Evolutionary conservation across 2,113 vertebrate species (phyloP).

Genomic region (Ascaphus truei): DNA sequence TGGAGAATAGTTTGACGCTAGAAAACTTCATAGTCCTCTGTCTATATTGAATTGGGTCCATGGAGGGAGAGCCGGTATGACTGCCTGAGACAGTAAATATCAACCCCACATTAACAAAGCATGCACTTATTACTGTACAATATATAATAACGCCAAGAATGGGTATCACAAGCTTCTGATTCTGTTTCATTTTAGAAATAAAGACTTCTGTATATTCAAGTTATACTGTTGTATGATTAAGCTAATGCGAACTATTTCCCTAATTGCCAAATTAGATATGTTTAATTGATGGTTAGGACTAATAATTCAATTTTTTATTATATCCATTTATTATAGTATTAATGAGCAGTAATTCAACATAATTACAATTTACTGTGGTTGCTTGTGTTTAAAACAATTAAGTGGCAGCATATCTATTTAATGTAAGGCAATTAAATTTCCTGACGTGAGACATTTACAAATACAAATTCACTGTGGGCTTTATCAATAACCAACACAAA

Average conservation of each 20-base stretch:
- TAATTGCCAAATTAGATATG: conserved; percentile 9
- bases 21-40: no score
- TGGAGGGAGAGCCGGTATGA: no score
- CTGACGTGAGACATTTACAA: not conserved
- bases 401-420: conserved; percentile 1
- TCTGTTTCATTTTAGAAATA: no score
- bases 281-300: not conserved
- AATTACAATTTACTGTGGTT: not conserved
- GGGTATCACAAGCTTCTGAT: no score
- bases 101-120: no score
- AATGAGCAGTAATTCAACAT: conserved; percentile 17
- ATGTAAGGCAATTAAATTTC: conserved; percentile 17
- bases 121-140: no score
- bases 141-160: no score
- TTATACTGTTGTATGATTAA: no score
- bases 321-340: conserved; percentile 7
- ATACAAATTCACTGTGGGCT: not conserved
- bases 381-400: conserved; percentile 2
- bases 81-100: no score
- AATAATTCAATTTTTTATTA: conserved; percentile 7
- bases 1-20: no score
- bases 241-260: not conserved
- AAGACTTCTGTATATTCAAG: no score
- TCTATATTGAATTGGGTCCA: no score
- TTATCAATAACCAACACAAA: not conserved